A percentile compares a stretch with the other conserved stretches of the same genome.
Evolutionary conservation across 2,797 vertebrate genomes (phyloP).

Genomic region (Apogon hyalosoma): DNA sequence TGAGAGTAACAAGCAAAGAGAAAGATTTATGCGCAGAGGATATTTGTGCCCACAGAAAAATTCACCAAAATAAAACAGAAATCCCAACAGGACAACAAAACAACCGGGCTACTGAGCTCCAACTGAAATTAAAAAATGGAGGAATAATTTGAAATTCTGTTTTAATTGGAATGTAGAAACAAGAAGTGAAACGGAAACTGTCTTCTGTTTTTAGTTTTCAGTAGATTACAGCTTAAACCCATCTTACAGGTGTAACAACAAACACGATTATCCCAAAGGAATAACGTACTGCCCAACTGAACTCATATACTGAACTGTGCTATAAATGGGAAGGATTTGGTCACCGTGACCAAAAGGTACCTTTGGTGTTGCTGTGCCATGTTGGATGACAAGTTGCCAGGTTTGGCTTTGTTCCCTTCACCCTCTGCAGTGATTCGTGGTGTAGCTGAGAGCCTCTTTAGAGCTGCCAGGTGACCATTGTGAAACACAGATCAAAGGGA

Average conservation of each 20-base stretch:
- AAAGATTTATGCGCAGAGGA: conserved; percentile 19
- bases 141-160: conserved; percentile 18
- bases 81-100: conserved; percentile 21
- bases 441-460: conserved; percentile 59
- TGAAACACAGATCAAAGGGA: conserved; percentile 76
- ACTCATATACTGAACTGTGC: conserved; percentile 14
- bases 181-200: neutral
- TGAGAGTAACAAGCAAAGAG: conserved; percentile 13
- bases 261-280: conserved; percentile 8
- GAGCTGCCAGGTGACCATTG: conserved; percentile 72
- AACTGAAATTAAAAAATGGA: conserved; percentile 22
- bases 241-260: neutral
- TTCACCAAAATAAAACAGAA: neutral
- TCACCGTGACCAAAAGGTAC: conserved; percentile 24
- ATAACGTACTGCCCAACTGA: conserved; percentile 4
- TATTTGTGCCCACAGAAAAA: neutral
- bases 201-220: neutral
- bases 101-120: conserved; percentile 1
- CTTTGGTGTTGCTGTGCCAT: conserved; percentile 32
- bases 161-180: conserved; percentile 34
- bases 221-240: neutral
- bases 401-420: conserved; percentile 47
- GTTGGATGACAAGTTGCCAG: conserved; percentile 55
- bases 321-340: conserved; percentile 54
- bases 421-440: conserved; percentile 46